Conservation (phyloP, 2,888 invertebrate species). For the Oegoconia quadripuncta region DNA sequence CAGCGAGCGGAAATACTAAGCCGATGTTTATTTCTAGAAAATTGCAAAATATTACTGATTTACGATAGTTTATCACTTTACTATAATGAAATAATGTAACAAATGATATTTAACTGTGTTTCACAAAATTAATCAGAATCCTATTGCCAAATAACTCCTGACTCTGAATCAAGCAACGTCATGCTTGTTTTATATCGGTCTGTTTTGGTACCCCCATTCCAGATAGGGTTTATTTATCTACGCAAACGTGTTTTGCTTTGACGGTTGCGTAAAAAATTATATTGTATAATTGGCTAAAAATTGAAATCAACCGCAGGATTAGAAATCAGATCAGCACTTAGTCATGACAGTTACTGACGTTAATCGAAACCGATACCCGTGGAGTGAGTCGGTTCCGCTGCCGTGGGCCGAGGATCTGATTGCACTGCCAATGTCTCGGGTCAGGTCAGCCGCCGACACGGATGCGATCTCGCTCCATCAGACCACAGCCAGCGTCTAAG, state of each 20-base stretch:
- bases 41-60: background rate
- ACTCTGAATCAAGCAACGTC: no score
- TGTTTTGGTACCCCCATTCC: no score
- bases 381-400: constrained; percentile 45
- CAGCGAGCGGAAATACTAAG: background rate
- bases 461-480: constrained; percentile 19
- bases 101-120: no score
- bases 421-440: constrained; percentile 40
- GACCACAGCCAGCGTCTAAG: background rate
- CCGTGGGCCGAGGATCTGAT: constrained; percentile 46
- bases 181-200: no score
- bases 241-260: no score
- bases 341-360: constrained; percentile 8
- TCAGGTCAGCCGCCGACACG: constrained; percentile 46
- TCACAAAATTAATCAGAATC: no score
- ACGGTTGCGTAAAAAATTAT: no score
- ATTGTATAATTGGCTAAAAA: no score
- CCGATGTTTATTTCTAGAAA: background rate
- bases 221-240: no score
- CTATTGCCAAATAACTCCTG: no score
- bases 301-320: background rate
- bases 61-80: no score
- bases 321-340: background rate
- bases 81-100: no score
- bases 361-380: constrained; percentile 61